A percentile compares a stretch with the other conserved stretches of the same genome.
Evolutionary conservation across 1,140 invertebrate species (phyloP).

Genomic region (Ganaspis sp.): DNA sequence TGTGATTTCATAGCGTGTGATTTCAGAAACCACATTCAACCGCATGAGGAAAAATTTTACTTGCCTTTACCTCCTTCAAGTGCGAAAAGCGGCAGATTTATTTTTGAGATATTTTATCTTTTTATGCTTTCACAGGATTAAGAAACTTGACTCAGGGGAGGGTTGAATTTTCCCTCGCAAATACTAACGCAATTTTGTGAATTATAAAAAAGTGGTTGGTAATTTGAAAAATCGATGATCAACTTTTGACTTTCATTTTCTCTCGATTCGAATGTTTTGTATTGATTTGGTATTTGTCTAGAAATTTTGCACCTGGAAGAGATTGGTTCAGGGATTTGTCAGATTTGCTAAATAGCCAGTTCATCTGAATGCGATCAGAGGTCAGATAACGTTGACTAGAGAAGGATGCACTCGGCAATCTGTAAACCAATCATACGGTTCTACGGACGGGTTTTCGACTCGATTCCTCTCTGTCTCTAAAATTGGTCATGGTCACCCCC

Average conservation of each 20-base stretch:
- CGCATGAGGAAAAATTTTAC: conserved; percentile 28
- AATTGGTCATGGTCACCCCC: conserved; percentile 42
- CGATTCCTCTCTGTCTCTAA: conserved; percentile 45
- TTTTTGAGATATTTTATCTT: conserved; percentile 26
- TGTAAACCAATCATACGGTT: conserved; percentile 61
- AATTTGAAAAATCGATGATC: background rate
- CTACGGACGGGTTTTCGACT: conserved; percentile 49
- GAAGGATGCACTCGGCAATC: conserved; percentile 42
- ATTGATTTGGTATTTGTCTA: background rate
- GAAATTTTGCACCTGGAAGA: background rate
- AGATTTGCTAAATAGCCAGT: conserved; percentile 23
- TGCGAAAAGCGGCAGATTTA: background rate
- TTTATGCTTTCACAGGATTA: background rate
- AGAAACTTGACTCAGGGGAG: background rate
- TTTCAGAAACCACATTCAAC: conserved; percentile 32
- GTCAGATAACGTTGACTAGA: conserved; percentile 36
- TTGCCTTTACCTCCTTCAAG: background rate
- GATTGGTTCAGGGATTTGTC: conserved; percentile 22
- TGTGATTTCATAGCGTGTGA: conserved; percentile 40
- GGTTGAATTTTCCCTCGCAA: background rate
- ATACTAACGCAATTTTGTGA: too few species aligned
- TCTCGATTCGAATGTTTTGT: too few species aligned
- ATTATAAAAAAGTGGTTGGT: too few species aligned
- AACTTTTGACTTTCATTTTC: too few species aligned
- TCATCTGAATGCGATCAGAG: conserved; percentile 23